Evolutionary conservation across 2,888 invertebrate species (phyloP), one percentile per base, ranked within the genome.

Genomic region (Desoria tigrina): DNA sequence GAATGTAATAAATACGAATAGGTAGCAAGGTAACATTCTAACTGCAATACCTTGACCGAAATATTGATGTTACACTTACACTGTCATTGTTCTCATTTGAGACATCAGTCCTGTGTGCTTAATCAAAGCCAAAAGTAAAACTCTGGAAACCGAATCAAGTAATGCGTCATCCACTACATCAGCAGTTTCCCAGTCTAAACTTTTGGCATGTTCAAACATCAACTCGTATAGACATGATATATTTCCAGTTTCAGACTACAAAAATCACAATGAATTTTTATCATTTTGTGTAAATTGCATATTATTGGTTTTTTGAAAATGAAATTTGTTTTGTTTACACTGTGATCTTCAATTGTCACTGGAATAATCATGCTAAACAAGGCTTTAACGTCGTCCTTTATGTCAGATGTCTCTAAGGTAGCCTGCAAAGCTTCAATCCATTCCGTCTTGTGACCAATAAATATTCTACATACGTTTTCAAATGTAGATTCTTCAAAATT

Each of bases 31-130:
- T n/a, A n/a, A n/a, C n/a, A n/a, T n/a, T n/a, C n/a, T n/a, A n/a
- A n/a, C n/a, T n/a, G n/a, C n/a, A n/a, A n/a, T n/a, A n/a, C n/a
- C n/a, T n/a, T n/a, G n/a, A n/a, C n/a, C n/a, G n/a, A n/a, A n/a
- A n/a, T n/a, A n/a, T n/a, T n/a, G n/a, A 39, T 9, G n/a, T 9
- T 18, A 76, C 62, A 78, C 80, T 76, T 79, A 81, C 76, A 81
- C 78, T 66, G 81, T 80, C 70, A 79, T 79, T 42, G 78, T 77
- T 7, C 77, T 72, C 42, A 80, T 77, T 66, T 80, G 78, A 23
- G 79, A 76, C n/a, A 81, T 74, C 50, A 84, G 77, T 1, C 84
- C 83, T n/a, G 83, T 81, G 66, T 84, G 84, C 74, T 84, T 84
- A 23, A 85, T 77, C 4, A 84, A 77, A 1, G 83, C 81, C 26